Evolutionary conservation across 2,797 vertebrate genomes (phyloP).

Genomic region (Sarcophilus harrisii): DNA sequence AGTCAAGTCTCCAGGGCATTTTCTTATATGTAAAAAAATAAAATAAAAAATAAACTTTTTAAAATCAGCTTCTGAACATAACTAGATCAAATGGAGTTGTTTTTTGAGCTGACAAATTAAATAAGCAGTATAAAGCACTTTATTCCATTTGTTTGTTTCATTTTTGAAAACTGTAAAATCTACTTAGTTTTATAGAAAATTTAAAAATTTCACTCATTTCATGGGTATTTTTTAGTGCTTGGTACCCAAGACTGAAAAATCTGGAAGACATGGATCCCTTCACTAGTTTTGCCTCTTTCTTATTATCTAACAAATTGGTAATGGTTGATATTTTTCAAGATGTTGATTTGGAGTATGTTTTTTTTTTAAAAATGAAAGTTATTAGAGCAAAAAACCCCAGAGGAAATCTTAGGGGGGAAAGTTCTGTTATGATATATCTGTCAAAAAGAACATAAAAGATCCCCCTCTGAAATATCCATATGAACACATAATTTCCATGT

Average conservation of each 20-base stretch:
- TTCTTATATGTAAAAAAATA: conserved; percentile 52
- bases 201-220: conserved; percentile 33
- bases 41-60: conserved; percentile 26
- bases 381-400: conserved; percentile 13
- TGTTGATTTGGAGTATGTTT: conserved; percentile 15
- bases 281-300: not conserved
- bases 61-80: conserved; percentile 60
- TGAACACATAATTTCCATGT: not conserved
- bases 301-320: not conserved
- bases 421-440: not conserved
- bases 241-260: not conserved
- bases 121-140: conserved; percentile 53
- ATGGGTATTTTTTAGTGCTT: not conserved
- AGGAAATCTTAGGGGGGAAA: not conserved
- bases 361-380: conserved; percentile 41
- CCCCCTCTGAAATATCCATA: conserved; percentile 5
- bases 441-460: not conserved
- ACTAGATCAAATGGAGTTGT: conserved; percentile 54
- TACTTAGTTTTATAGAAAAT: conserved; percentile 40
- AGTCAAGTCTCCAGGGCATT: conserved; percentile 53
- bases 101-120: conserved; percentile 59
- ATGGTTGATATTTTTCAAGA: conserved; percentile 35
- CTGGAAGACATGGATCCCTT: not conserved
- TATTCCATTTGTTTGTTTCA: conserved; percentile 55
- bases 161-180: conserved; percentile 49